Evolutionary conservation across 2,888 invertebrate species (phyloP).

Genomic region (Galeruca laticollis): DNA sequence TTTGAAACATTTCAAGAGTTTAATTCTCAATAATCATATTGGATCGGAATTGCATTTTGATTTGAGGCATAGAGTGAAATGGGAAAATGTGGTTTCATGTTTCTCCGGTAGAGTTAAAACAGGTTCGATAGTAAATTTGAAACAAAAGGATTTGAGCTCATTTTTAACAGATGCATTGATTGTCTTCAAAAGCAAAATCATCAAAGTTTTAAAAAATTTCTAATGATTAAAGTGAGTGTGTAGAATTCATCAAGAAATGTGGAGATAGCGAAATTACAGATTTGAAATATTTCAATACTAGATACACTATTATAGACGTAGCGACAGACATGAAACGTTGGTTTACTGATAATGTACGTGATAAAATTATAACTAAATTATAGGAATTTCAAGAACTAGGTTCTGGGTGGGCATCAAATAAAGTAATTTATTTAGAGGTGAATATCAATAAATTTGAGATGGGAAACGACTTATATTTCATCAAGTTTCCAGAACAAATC

Average conservation of each 20-base stretch:
- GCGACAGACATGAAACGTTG: slow-evolving; percentile 40
- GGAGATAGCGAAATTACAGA: slow-evolving; percentile 43
- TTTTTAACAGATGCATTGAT: slow-evolving; percentile 37
- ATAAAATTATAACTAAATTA: slow-evolving; percentile 44
- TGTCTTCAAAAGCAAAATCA: slow-evolving; percentile 34
- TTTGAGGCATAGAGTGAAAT: slow-evolving; percentile 17
- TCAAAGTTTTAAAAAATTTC: slow-evolving; percentile 34
- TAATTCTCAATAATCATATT: not conserved
- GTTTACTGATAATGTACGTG: slow-evolving; percentile 43
- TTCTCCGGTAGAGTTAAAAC: slow-evolving; percentile 25
- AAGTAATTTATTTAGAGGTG: slow-evolving; percentile 44
- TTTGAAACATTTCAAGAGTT: slow-evolving; percentile 4
- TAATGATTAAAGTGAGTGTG: slow-evolving; percentile 39
- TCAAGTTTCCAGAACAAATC: slow-evolving; percentile 46
- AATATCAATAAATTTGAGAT: slow-evolving; percentile 49
- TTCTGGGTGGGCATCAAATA: slow-evolving; percentile 46
- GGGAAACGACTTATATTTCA: slow-evolving; percentile 46
- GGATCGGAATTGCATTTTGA: not conserved
- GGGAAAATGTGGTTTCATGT: slow-evolving; percentile 11
- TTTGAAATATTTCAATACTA: slow-evolving; percentile 49
- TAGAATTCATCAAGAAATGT: slow-evolving; percentile 42
- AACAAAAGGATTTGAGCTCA: slow-evolving; percentile 37
- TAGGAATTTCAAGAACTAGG: slow-evolving; percentile 52
- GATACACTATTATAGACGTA: slow-evolving; percentile 37
- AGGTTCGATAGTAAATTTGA: slow-evolving; percentile 23